Conservation (phyloP, 2,113 vertebrate genomes). For the Smithornis capensis region DNA sequence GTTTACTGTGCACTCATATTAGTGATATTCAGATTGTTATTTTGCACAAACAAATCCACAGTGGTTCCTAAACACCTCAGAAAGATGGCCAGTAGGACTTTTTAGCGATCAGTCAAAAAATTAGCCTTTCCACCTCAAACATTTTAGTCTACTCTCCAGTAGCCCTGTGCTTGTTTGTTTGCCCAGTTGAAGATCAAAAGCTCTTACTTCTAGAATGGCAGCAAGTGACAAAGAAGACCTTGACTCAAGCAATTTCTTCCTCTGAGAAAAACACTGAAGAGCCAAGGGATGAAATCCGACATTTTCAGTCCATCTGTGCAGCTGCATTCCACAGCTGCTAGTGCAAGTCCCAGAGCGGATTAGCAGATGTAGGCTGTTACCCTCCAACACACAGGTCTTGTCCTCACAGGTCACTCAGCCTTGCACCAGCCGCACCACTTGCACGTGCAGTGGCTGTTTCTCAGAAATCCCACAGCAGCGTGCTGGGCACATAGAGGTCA, state of each 20-base stretch:
- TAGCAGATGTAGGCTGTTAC: constrained; percentile 14
- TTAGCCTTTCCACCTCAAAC: not conserved
- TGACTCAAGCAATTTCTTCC: not conserved
- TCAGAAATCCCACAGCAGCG: not conserved
- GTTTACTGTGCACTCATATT: not conserved
- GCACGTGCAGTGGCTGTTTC: rapidly evolving
- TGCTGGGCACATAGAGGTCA: not conserved
- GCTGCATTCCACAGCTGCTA: constrained; percentile 42
- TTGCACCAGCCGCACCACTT: rapidly evolving
- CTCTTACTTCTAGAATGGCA: not conserved
- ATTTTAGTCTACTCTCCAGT: not conserved
- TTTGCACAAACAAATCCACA: not conserved
- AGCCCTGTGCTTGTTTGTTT: not conserved
- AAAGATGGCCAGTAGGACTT: not conserved
- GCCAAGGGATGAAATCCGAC: not conserved
- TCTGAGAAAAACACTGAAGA: not conserved
- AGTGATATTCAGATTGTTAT: not conserved
- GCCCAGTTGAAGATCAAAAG: not conserved
- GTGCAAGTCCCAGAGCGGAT: not conserved
- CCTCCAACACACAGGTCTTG: not conserved
- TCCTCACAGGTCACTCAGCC: not conserved
- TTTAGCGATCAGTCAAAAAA: not conserved
- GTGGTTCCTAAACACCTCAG: not conserved
- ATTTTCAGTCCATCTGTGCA: constrained; percentile 8
- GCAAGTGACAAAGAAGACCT: not conserved